Percentiles rank a stretch among this genome's conserved stretches.
Evolutionary conservation across 2,113 vertebrate genomes (phyloP).

Genomic region (zebrafish (Danio rerio)): GRCz12tu NC_133185.1:1205001-1205500

Average conservation of each 20-base stretch:
- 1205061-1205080: no score
- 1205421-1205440: constrained; percentile 77
- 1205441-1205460: constrained; percentile 67
- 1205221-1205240: constrained; percentile 17
- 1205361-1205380: constrained; percentile 67
- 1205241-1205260: not conserved
- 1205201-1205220: constrained; percentile 13
- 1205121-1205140: not conserved
- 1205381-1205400: constrained; percentile 76
- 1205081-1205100: no score
- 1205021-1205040: no score
- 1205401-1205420: constrained; percentile 76
- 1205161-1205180: constrained; percentile 21
- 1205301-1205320: constrained; percentile 66
- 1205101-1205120: not conserved
- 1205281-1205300: constrained; percentile 70
- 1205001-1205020: no score
- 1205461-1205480: constrained; percentile 69
- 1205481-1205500: constrained; percentile 73
- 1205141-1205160: constrained; percentile 21
- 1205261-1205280: constrained; percentile 56
- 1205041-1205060: no score
- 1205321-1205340: constrained; percentile 80
- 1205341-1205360: constrained; percentile 73
- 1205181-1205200: not conserved